Conservation (phyloP, 2,113 vertebrate species). For the Montifringilla adamsi region DNA sequence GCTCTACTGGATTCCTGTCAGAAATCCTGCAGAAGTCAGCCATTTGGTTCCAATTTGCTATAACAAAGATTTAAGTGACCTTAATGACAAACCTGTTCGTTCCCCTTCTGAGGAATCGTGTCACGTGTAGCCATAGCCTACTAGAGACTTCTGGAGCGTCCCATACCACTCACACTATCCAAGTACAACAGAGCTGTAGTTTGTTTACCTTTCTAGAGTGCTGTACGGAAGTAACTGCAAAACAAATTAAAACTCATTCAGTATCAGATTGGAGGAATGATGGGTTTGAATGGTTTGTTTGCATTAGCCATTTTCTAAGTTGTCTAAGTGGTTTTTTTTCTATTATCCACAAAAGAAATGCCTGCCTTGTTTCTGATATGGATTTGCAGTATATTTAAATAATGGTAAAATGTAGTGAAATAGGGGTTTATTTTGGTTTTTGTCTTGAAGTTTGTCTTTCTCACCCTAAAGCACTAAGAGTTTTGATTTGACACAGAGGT, state of each 20-base stretch:
- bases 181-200: conserved; percentile 79
- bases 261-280: conserved; percentile 22
- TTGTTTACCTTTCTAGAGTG: conserved; percentile 75
- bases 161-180: conserved; percentile 61
- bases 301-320: conserved; percentile 57
- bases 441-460: conserved; percentile 40
- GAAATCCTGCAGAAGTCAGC: conserved; percentile 81
- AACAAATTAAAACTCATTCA: conserved; percentile 56
- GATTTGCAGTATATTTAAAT: conserved; percentile 49
- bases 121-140: conserved; percentile 74
- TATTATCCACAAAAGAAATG: conserved; percentile 37
- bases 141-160: conserved; percentile 73
- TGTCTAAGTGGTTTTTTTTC: conserved; percentile 19
- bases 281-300: conserved; percentile 45
- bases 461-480: conserved; percentile 31
- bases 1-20: conserved; percentile 78
- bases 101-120: conserved; percentile 76
- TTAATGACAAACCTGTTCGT: conserved; percentile 82
- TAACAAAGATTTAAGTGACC: conserved; percentile 94
- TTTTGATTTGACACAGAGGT: conserved; percentile 32
- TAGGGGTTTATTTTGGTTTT: background rate
- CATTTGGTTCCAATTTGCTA: conserved; percentile 82
- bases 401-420: conserved; percentile 49
- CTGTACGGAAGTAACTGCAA: conserved; percentile 64
- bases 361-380: conserved; percentile 55